A percentile compares a stretch with the other conserved stretches of the same genome.
Evolutionary conservation across 2,797 vertebrate species (phyloP).

Genomic region (Morus bassanus): DNA sequence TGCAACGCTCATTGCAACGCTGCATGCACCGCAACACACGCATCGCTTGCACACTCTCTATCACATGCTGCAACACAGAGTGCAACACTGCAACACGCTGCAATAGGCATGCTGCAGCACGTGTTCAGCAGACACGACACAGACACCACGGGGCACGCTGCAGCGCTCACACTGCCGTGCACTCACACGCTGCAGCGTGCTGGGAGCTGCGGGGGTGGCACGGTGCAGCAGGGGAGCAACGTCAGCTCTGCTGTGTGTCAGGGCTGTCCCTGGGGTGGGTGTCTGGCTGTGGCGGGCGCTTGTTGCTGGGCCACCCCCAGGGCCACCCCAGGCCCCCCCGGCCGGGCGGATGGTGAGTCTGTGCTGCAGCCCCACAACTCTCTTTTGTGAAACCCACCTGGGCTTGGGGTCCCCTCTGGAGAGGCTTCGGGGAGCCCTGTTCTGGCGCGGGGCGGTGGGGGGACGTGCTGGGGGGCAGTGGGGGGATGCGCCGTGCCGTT

Average conservation of each 20-base stretch:
- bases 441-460: neutral
- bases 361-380: neutral
- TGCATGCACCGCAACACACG: neutral
- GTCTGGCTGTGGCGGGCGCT: neutral
- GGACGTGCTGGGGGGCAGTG: neutral
- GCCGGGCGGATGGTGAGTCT: rapidly evolving
- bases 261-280: neutral
- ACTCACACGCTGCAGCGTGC: neutral
- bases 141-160: rapidly evolving
- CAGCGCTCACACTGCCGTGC: neutral
- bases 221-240: neutral
- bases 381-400: neutral
- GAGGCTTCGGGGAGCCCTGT: neutral
- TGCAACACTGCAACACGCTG: neutral
- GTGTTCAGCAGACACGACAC: neutral
- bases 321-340: too few species aligned
- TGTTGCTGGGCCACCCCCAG: rapidly evolving
- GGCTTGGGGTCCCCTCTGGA: neutral
- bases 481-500: neutral
- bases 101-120: neutral
- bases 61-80: neutral
- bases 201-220: neutral
- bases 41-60: rapidly evolving
- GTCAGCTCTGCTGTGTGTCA: neutral
- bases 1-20: neutral